These are phyloP conservation scores for Tipula unca DNA, from an alignment of 2,888 invertebrate genomes.

Conservation along the genomic window DNA sequence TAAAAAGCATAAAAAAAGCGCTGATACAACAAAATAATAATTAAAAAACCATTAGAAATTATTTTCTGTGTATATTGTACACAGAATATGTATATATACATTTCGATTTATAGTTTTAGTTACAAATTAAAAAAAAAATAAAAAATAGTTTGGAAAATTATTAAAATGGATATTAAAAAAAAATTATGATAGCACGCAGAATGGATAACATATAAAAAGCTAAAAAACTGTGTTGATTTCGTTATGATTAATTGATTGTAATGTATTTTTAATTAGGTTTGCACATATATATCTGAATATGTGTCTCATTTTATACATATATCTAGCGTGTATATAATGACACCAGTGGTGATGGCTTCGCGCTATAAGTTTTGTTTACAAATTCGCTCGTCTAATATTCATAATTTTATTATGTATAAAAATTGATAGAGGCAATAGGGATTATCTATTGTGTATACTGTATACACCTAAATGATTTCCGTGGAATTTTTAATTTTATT, in stretches of 20 bases:
- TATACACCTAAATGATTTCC: neutral
- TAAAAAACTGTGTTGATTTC: neutral
- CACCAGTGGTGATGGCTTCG: neutral
- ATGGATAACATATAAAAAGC: neutral
- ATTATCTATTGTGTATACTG: neutral
- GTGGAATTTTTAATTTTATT: neutral
- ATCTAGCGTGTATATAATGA: neutral
- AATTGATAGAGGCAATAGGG: neutral
- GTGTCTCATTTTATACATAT: neutral
- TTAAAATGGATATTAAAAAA: neutral
- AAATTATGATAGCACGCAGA: neutral
- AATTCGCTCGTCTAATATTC: neutral
- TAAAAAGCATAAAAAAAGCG: neutral
- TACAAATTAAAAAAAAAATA: neutral
- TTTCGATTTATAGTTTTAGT: neutral
- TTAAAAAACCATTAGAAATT: neutral
- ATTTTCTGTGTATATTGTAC: neutral
- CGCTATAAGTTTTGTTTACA: neutral
- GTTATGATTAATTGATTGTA: neutral
- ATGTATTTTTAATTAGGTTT: slow-evolving; percentile 3
- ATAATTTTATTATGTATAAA: neutral
- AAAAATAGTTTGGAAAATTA: neutral
- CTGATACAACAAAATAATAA: neutral
- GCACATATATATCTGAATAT: neutral
- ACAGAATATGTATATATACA: neutral